Conservation (phyloP, 2,113 vertebrate genomes). For the Calidris pygmaea region DNA sequence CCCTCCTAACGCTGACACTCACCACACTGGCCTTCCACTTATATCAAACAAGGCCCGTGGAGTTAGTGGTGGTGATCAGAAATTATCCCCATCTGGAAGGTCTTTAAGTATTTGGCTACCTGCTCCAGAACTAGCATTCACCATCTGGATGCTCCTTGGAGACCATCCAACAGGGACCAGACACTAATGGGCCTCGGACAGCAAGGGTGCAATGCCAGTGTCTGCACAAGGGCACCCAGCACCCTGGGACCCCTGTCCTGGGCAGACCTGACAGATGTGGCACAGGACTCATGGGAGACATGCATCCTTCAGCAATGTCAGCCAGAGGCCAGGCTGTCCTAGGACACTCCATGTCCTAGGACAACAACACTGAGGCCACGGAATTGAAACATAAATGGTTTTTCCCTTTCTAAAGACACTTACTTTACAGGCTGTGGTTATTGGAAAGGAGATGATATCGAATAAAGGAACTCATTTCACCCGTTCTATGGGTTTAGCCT, state of each 20-base stretch:
- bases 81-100: background rate
- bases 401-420: background rate
- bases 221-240: background rate
- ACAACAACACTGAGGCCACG: background rate
- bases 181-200: background rate
- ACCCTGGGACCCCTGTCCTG: background rate
- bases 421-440: background rate
- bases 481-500: background rate
- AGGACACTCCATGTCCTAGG: background rate
- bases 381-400: background rate
- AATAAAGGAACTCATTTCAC: background rate
- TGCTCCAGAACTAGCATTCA: background rate
- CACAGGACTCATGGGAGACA: background rate
- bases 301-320: accelerated
- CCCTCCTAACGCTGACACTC: background rate
- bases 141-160: background rate
- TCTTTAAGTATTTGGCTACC: background rate
- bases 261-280: background rate
- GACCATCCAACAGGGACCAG: background rate
- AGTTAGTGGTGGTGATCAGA: background rate
- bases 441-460: background rate
- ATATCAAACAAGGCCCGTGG: background rate
- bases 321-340: background rate
- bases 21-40: background rate
- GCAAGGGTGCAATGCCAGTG: background rate